Evolutionary conservation across 92 coral and sea anemone genomes (phyloP).

Genomic region (Virgularia gustaviana): DNA sequence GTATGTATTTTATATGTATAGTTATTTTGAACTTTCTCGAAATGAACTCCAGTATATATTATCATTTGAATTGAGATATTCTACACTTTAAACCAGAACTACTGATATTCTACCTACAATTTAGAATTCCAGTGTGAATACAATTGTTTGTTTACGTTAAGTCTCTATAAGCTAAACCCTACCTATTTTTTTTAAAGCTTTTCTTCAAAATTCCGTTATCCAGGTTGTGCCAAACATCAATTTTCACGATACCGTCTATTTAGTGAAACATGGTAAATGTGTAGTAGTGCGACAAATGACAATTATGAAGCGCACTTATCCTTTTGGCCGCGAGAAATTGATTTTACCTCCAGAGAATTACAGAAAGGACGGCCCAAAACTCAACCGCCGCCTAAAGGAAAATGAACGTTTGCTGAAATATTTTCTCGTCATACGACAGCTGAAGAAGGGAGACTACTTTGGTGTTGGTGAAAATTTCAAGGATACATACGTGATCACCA

Average conservation of each 20-base stretch:
- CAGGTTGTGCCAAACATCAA: background rate
- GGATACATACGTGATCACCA: slow-evolving; percentile 21
- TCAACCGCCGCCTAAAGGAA: slow-evolving; percentile 21
- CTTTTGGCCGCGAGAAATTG: slow-evolving; percentile 28
- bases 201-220: background rate
- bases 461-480: slow-evolving; percentile 25
- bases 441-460: slow-evolving; percentile 19
- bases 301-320: slow-evolving; percentile 9
- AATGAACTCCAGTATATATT: too few species aligned
- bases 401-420: slow-evolving; percentile 12
- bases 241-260: background rate
- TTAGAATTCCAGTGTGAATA: too few species aligned
- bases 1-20: too few species aligned
- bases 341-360: slow-evolving; percentile 8
- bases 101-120: too few species aligned
- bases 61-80: too few species aligned
- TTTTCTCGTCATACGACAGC: background rate
- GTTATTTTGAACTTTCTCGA: too few species aligned
- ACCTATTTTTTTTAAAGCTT: too few species aligned
- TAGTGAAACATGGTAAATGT: slow-evolving; percentile 20
- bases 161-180: too few species aligned
- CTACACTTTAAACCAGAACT: too few species aligned
- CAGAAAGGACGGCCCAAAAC: background rate
- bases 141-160: too few species aligned
- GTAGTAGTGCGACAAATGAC: slow-evolving; percentile 12